Evolutionary conservation across 2,888 invertebrate genomes (phyloP).

Genomic region (Hydrotaea cyrtoneurina): DNA sequence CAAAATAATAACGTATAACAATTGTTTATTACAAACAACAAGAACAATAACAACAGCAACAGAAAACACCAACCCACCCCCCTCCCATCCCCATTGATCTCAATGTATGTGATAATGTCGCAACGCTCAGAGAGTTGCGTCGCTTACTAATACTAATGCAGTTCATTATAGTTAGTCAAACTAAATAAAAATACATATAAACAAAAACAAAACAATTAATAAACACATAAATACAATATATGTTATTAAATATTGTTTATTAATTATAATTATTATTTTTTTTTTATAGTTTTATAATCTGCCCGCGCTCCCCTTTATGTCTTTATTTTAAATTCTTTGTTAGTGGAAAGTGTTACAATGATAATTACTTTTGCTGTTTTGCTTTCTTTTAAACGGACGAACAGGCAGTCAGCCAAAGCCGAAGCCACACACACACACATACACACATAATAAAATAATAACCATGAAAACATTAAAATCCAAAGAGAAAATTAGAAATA

Average conservation of each 20-base stretch:
- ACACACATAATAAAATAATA: background rate
- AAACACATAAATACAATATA: slow-evolving; percentile 27
- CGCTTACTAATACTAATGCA: slow-evolving; percentile 59
- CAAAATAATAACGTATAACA: slow-evolving; percentile 2
- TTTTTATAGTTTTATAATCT: slow-evolving; percentile 37
- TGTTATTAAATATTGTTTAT: slow-evolving; percentile 46
- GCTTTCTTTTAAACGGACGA: no score
- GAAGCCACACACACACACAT: no score
- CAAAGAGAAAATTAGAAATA: slow-evolving; percentile 14
- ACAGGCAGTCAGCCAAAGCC: no score
- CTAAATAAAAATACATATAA: slow-evolving; percentile 38
- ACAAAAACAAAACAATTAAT: slow-evolving; percentile 30
- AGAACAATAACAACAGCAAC: background rate
- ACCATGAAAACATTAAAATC: slow-evolving; percentile 7
- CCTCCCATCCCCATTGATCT: slow-evolving; percentile 58
- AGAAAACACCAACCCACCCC: background rate
- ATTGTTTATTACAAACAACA: background rate
- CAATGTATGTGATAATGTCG: slow-evolving; percentile 65
- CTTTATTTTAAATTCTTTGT: slow-evolving; percentile 22
- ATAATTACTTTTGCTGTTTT: slow-evolving; percentile 9
- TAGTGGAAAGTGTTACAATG: slow-evolving; percentile 17
- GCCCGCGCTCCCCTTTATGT: slow-evolving; percentile 1
- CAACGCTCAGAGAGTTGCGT: slow-evolving; percentile 56
- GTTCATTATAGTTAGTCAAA: slow-evolving; percentile 57
- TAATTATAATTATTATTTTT: slow-evolving; percentile 24